These are phyloP conservation scores for Coracopsis vasa DNA, from an alignment of 2,113 vertebrate species.

Conservation along the genomic window DNA sequence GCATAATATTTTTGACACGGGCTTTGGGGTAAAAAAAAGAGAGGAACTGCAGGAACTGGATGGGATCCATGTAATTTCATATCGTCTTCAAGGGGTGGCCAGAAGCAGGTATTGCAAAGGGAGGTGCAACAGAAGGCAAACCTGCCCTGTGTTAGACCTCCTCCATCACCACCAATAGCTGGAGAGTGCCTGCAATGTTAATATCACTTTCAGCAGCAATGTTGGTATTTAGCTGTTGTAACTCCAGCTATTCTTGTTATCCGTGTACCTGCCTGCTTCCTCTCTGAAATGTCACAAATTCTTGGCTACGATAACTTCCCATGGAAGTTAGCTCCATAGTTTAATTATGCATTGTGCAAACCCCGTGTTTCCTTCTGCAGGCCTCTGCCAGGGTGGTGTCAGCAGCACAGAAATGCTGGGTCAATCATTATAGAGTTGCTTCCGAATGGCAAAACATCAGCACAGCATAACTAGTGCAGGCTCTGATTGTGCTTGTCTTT, in stretches of 20 bases:
- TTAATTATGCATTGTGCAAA: background rate
- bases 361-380: background rate
- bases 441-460: background rate
- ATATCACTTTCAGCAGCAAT: background rate
- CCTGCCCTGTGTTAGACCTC: background rate
- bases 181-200: background rate
- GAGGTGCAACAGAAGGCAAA: background rate
- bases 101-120: background rate
- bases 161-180: background rate
- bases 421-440: background rate
- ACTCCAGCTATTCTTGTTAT: slow-evolving; percentile 6
- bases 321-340: background rate
- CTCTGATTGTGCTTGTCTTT: background rate
- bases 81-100: background rate
- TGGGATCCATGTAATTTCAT: background rate
- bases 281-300: slow-evolving; percentile 21
- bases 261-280: background rate
- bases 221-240: slow-evolving; percentile 28
- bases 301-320: slow-evolving; percentile 13
- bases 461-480: fast-evolving
- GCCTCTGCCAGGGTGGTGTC: background rate
- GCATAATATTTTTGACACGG: background rate
- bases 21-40: background rate
- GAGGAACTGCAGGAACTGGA: background rate
- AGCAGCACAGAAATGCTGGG: background rate